phyloP scores from a whole-genome alignment of 2,888 invertebrate genomes.

The Ophioninae sp. region DNA sequence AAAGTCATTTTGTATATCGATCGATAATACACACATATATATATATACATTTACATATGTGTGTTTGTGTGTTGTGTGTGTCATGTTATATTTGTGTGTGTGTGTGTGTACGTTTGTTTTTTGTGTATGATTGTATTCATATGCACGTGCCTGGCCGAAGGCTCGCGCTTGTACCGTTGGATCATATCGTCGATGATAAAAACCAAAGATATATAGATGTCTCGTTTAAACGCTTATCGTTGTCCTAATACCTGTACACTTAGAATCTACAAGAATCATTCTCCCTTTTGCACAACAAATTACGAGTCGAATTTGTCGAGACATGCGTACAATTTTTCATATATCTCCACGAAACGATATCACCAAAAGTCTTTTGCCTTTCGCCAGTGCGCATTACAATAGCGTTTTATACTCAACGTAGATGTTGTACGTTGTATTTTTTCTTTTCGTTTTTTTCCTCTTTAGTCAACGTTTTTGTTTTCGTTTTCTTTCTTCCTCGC shows the following conservation, averaged over 20 bases:
- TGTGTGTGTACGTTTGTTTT: background rate
- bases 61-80: constrained; percentile 4
- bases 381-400: constrained; percentile 56
- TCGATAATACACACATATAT: constrained; percentile 55
- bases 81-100: background rate
- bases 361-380: constrained; percentile 30
- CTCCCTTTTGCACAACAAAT: constrained; percentile 48
- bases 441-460: constrained; percentile 15
- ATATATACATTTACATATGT: constrained; percentile 43
- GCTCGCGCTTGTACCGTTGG: constrained; percentile 44
- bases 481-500: constrained; percentile 40
- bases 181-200: constrained; percentile 52
- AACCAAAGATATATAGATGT: constrained; percentile 41
- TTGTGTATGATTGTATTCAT: background rate
- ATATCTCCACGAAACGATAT: constrained; percentile 66
- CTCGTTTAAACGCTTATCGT: constrained; percentile 62
- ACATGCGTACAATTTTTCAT: constrained; percentile 61
- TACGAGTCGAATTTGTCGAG: constrained; percentile 64
- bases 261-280: constrained; percentile 73
- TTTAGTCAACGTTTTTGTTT: constrained; percentile 68
- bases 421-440: constrained; percentile 62
- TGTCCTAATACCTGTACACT: constrained; percentile 74
- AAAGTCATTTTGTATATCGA: constrained; percentile 71
- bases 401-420: constrained; percentile 68
- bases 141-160: constrained; percentile 65